A percentile compares a stretch with the other conserved stretches of the same genome.
These are phyloP conservation scores for Syrphus vitripennis DNA, from an alignment of 2,888 invertebrate species.

Conservation along the genomic window DNA sequence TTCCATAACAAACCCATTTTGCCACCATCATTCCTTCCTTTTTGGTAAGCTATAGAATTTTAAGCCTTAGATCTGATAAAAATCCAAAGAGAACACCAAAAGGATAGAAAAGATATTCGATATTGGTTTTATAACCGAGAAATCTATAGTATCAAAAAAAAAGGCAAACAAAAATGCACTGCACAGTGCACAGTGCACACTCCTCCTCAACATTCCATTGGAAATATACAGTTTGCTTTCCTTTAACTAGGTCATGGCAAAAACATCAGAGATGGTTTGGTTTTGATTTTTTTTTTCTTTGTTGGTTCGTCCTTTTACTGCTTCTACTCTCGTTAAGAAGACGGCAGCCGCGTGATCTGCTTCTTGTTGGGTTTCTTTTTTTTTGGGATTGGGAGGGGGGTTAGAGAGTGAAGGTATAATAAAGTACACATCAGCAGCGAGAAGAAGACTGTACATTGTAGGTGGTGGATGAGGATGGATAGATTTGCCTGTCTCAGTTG, in stretches of 20 bases:
- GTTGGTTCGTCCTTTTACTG: neutral
- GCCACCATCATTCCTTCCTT: neutral
- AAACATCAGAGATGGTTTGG: constrained; percentile 6
- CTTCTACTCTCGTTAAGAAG: neutral
- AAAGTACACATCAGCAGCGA: neutral
- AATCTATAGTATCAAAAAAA: neutral
- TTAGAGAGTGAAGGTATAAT: neutral
- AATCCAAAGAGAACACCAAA: neutral
- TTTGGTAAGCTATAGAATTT: constrained; percentile 5
- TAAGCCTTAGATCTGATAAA: constrained; percentile 36
- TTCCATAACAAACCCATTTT: neutral
- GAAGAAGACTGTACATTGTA: neutral
- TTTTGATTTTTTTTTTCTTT: neutral
- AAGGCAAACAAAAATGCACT: neutral
- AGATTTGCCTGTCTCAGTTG: constrained; percentile 18
- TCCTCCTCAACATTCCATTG: neutral
- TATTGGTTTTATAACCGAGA: constrained; percentile 3
- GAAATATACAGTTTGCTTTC: neutral
- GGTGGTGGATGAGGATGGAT: constrained; percentile 15
- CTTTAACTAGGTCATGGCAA: constrained; percentile 36
- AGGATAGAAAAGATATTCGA: neutral
- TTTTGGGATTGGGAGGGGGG: no score
- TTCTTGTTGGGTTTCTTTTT: neutral
- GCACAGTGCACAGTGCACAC: neutral
- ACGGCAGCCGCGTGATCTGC: neutral